Conservation (phyloP, 2,888 invertebrate genomes). For the Aromia moschata region DNA sequence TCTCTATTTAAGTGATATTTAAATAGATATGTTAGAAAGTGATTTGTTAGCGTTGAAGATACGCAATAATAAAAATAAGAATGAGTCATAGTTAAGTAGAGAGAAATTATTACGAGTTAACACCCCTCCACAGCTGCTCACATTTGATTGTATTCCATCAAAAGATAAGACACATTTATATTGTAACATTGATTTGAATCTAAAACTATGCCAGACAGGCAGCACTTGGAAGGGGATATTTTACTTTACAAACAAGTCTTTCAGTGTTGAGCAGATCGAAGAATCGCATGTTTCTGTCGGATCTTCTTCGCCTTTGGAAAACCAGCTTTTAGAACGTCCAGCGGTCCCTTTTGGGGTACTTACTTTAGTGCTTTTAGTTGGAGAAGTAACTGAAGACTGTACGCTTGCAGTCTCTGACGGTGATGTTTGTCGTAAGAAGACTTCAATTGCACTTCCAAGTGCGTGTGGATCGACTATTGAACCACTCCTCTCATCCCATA, state of each 20-base stretch:
- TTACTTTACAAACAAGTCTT: conserved; percentile 88
- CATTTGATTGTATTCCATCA: conserved; percentile 51
- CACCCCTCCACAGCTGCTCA: conserved; percentile 9
- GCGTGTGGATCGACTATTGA: conserved; percentile 83
- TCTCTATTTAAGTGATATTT: too few species aligned
- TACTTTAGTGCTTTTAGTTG: conserved; percentile 48
- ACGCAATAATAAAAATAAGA: too few species aligned
- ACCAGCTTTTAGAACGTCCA: conserved; percentile 65
- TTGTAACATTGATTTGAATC: conserved; percentile 49
- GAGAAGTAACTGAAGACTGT: conserved; percentile 27
- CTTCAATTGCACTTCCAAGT: conserved; percentile 85
- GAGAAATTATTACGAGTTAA: too few species aligned
- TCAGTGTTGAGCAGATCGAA: conserved; percentile 82
- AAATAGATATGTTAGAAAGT: too few species aligned
- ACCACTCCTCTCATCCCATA: conserved; percentile 80
- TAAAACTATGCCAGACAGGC: conserved; percentile 26
- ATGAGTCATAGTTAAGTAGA: too few species aligned
- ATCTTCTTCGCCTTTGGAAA: conserved; percentile 73
- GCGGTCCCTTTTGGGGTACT: conserved; percentile 42
- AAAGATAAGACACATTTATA: conserved; percentile 56
- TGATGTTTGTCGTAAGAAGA: conserved; percentile 74
- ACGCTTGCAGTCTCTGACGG: conserved; percentile 63
- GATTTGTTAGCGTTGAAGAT: too few species aligned
- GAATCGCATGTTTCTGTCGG: conserved; percentile 77
- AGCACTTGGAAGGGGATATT: conserved; percentile 33